These are phyloP conservation scores for Tachina grossa DNA, from an alignment of 2,888 invertebrate species.

Conservation along the genomic window DNA sequence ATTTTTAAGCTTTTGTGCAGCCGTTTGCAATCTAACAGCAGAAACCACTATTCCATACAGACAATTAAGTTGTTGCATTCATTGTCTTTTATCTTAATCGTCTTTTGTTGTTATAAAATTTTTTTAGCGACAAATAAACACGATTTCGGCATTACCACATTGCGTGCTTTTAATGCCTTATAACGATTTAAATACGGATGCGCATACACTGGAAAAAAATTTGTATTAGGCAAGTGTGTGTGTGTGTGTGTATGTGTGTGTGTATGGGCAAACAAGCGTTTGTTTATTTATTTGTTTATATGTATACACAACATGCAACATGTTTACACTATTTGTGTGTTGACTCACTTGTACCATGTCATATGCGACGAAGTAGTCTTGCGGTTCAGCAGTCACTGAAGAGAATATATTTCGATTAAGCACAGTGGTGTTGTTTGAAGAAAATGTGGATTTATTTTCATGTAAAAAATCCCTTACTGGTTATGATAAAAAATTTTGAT, in stretches of 20 bases:
- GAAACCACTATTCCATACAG: neutral
- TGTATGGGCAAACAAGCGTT: constrained; percentile 1
- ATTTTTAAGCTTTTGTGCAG: too few species aligned
- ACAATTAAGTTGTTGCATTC: constrained; percentile 27
- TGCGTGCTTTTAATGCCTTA: constrained; percentile 68
- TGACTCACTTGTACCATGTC: constrained; percentile 55
- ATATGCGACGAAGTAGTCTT: constrained; percentile 48
- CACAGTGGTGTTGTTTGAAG: neutral
- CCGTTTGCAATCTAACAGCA: too few species aligned
- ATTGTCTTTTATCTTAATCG: constrained; percentile 31
- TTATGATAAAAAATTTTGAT: too few species aligned
- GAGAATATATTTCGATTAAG: neutral
- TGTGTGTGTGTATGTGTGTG: neutral
- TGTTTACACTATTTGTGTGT: constrained; percentile 63
- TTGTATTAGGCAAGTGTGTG: neutral
- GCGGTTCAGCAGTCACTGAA: constrained; percentile 59
- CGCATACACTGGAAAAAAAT: neutral
- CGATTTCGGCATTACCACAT: constrained; percentile 70
- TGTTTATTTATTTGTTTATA: constrained; percentile 46
- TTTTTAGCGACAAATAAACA: constrained; percentile 53
- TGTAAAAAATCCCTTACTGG: too few species aligned
- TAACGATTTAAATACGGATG: constrained; percentile 43
- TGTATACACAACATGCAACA: constrained; percentile 48
- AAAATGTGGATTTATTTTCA: neutral
- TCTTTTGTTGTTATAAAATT: constrained; percentile 25